Evolutionary conservation across 2,888 invertebrate species (phyloP).

Genomic region (Itoplectis maculator): DNA sequence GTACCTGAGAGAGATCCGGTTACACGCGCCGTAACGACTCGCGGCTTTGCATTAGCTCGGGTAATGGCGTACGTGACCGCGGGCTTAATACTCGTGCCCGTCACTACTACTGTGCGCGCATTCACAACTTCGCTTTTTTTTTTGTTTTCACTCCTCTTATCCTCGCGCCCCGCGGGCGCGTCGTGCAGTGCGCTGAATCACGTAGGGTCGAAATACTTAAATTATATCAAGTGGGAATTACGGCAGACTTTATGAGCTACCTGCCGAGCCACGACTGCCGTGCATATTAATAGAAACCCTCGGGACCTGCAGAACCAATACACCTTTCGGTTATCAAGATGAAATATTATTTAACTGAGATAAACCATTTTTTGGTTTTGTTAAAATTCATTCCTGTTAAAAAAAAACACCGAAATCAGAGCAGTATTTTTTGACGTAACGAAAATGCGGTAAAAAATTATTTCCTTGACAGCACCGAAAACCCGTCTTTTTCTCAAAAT

Average conservation of each 20-base stretch:
- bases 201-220: slow-evolving; percentile 36
- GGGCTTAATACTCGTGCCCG: slow-evolving; percentile 73
- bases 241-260: background rate
- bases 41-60: slow-evolving; percentile 80
- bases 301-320: background rate
- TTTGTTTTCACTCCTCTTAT: slow-evolving; percentile 28
- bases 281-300: slow-evolving; percentile 10
- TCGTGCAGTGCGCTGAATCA: slow-evolving; percentile 36
- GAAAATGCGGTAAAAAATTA: too few species aligned
- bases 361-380: too few species aligned
- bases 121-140: slow-evolving; percentile 50
- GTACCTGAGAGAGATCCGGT: slow-evolving; percentile 75
- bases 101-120: slow-evolving; percentile 71
- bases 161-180: slow-evolving; percentile 27
- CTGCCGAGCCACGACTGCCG: background rate
- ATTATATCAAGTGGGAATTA: slow-evolving; percentile 31
- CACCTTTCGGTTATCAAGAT: background rate
- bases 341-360: background rate
- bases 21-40: slow-evolving; percentile 80
- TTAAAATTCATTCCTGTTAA: too few species aligned
- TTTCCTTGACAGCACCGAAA: too few species aligned
- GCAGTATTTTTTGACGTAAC: too few species aligned
- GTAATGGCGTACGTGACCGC: slow-evolving; percentile 82
- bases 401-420: too few species aligned
- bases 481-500: too few species aligned